A percentile compares a stretch with the other conserved stretches of the same genome.
These are phyloP conservation scores for Arion vulgaris DNA, from an alignment of 1,140 invertebrate species.

Conservation along the genomic window DNA sequence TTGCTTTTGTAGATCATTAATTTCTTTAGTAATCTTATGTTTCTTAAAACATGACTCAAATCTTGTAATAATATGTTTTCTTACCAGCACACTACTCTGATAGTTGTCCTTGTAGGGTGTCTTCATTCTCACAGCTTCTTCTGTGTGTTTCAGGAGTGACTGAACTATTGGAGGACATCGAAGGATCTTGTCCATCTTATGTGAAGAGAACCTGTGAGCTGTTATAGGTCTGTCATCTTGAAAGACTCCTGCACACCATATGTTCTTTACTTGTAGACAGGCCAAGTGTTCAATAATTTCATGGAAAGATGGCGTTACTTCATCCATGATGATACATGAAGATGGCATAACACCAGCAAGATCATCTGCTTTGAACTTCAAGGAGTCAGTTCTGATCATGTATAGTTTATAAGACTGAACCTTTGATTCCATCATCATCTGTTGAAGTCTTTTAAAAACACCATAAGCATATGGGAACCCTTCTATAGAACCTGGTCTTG, in stretches of 20 bases:
- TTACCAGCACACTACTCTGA: not conserved
- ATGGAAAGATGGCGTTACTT: not conserved
- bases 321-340: conserved; percentile 24
- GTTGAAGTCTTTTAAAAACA: not conserved
- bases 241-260: conserved; percentile 45
- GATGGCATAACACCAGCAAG: conserved; percentile 8
- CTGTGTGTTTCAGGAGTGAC: conserved; percentile 33
- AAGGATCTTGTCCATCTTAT: conserved; percentile 34
- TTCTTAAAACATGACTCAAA: not conserved
- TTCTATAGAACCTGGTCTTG: conserved; percentile 18
- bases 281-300: conserved; percentile 20
- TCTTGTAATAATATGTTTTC: not conserved
- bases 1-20: not conserved
- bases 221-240: conserved; percentile 1
- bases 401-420: not conserved
- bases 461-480: conserved; percentile 31
- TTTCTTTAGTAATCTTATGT: no score
- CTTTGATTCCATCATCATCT: conserved; percentile 9
- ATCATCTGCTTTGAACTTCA: not conserved
- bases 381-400: conserved; percentile 3
- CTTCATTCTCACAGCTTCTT: not conserved
- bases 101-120: conserved; percentile 16
- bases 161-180: conserved; percentile 44
- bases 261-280: not conserved
- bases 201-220: conserved; percentile 12